These are phyloP conservation scores for Ruditapes philippinarum DNA, from an alignment of 1,140 invertebrate genomes.

Conservation along the genomic window DNA sequence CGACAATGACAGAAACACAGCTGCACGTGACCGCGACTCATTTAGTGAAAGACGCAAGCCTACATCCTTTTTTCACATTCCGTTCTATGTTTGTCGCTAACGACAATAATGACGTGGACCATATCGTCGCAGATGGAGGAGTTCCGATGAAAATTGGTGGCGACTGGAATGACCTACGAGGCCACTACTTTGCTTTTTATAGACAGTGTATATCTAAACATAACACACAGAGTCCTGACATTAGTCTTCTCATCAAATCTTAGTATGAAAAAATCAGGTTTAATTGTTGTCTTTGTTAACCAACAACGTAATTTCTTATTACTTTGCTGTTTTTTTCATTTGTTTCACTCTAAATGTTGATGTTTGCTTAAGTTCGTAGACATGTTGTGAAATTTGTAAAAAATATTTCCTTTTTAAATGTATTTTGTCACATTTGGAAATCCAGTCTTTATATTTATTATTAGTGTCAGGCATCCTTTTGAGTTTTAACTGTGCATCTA, in stretches of 20 bases:
- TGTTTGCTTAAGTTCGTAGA: no score
- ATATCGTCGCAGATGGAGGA: conserved; percentile 70
- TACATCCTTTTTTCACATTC: conserved; percentile 73
- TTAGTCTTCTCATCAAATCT: conserved; percentile 12
- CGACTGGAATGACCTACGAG: conserved; percentile 59
- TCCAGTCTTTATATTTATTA: no score
- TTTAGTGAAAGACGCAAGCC: conserved; percentile 18
- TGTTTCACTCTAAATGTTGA: no score
- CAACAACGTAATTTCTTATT: no score
- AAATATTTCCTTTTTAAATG: no score
- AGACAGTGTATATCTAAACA: conserved; percentile 78
- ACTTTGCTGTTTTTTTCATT: no score
- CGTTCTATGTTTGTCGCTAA: conserved; percentile 78
- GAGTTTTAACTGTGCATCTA: no score
- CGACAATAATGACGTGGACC: conserved; percentile 77
- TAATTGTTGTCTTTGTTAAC: no score
- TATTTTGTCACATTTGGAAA: no score
- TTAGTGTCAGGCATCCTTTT: no score
- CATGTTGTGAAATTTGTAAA: no score
- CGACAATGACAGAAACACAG: conserved; percentile 66
- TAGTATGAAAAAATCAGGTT: no score
- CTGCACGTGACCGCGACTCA: conserved; percentile 57
- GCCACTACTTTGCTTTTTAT: conserved; percentile 75
- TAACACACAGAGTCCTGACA: conserved; percentile 78
- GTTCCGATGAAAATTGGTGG: conserved; percentile 52